Percentiles rank a stretch among this genome's conserved stretches.
Conservation (phyloP, 2,113 vertebrate species). For the mouse (Mus musculus) region DNA sequence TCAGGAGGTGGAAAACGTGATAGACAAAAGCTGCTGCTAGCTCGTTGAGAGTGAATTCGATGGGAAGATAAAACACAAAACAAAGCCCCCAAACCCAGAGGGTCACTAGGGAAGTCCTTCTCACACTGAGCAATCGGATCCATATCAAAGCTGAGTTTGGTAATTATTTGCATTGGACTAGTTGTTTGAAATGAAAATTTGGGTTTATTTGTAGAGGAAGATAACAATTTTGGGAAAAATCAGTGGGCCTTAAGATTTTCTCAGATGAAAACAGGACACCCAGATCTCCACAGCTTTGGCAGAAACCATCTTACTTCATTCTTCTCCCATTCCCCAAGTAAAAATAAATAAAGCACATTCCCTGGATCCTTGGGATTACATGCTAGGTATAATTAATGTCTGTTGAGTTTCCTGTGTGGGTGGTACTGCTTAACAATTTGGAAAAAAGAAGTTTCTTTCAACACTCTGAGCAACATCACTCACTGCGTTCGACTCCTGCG, state of each 20-base stretch:
- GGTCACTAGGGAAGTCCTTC: constrained; percentile 31
- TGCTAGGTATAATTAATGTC: constrained; percentile 69
- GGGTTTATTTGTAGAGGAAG: constrained; percentile 66
- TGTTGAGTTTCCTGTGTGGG: constrained; percentile 76
- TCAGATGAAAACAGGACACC: constrained; percentile 64
- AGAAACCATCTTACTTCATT: constrained; percentile 32
- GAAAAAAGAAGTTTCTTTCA: constrained; percentile 61
- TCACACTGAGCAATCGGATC: constrained; percentile 6
- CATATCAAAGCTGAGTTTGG: constrained; percentile 3
- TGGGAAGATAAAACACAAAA: not conserved
- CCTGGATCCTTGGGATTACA: constrained; percentile 60
- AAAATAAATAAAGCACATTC: constrained; percentile 66
- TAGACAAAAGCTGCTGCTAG: not conserved
- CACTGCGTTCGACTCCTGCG: not conserved
- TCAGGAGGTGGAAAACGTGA: not conserved
- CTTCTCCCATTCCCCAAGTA: constrained; percentile 26
- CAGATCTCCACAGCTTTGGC: constrained; percentile 1
- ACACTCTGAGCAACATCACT: constrained; percentile 52
- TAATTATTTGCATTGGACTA: constrained; percentile 55
- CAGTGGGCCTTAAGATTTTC: constrained; percentile 4
- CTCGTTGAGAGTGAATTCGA: not conserved
- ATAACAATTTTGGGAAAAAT: constrained; percentile 66
- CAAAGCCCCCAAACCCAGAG: not conserved
- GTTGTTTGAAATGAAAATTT: constrained; percentile 60
- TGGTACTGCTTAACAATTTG: constrained; percentile 47